phyloP scores from a whole-genome alignment of 2,888 invertebrate genomes.

The Caenorhabditis panamensis region DNA sequence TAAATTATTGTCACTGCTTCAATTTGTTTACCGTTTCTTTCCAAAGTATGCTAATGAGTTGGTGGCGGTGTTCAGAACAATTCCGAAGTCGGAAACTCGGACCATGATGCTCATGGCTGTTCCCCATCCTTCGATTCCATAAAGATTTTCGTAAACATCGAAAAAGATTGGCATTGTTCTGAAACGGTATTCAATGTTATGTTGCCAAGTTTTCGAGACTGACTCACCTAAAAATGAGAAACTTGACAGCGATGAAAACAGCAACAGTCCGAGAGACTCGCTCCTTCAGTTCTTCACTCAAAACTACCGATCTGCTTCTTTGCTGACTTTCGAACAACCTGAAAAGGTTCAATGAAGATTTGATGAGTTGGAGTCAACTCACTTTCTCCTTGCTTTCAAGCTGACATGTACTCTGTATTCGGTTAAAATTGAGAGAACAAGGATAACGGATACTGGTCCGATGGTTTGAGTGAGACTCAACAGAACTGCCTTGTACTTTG shows the following conservation, averaged over 20 bases:
- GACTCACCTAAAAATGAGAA: slow-evolving; percentile 74
- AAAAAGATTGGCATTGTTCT: slow-evolving; percentile 80
- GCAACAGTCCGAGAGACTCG: slow-evolving; percentile 78
- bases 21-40: slow-evolving; percentile 61
- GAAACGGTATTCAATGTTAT: slow-evolving; percentile 4
- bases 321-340: slow-evolving; percentile 79
- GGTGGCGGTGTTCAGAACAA: slow-evolving; percentile 80
- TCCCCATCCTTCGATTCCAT: slow-evolving; percentile 79
- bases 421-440: slow-evolving; percentile 76
- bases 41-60: slow-evolving; percentile 80
- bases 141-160: slow-evolving; percentile 78
- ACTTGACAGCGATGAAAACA: slow-evolving; percentile 80
- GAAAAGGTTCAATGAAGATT: slow-evolving; percentile 29
- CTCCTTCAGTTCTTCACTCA: slow-evolving; percentile 77
- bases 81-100: slow-evolving; percentile 79
- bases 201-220: not conserved
- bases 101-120: slow-evolving; percentile 75
- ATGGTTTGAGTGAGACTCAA: slow-evolving; percentile 78
- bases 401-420: slow-evolving; percentile 76
- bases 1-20: not conserved
- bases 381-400: slow-evolving; percentile 77
- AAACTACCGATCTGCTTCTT: slow-evolving; percentile 74
- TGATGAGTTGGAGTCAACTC: slow-evolving; percentile 29
- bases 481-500: slow-evolving; percentile 72
- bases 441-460: slow-evolving; percentile 76